These are phyloP conservation scores for Sminthopsis crassicaudata DNA, from an alignment of 2,113 vertebrate genomes.

Conservation along the genomic window DNA sequence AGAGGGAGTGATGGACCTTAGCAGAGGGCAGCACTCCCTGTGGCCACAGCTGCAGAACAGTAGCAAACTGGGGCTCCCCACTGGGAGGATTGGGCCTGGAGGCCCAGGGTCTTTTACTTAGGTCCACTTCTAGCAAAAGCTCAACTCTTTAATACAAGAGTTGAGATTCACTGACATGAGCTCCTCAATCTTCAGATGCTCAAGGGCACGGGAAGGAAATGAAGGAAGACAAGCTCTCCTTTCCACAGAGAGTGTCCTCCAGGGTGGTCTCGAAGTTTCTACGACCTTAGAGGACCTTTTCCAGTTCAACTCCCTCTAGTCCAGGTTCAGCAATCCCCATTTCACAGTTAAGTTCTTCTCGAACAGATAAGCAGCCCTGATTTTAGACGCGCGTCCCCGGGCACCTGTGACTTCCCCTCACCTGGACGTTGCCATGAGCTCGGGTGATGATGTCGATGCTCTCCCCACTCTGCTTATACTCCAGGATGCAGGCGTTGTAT, in stretches of 20 bases:
- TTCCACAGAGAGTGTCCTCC: background rate
- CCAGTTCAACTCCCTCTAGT: background rate
- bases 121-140: background rate
- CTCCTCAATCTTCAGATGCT: background rate
- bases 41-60: background rate
- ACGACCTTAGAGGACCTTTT: background rate
- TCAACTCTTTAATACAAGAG: background rate
- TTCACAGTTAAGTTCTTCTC: background rate
- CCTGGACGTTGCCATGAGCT: constrained; percentile 98
- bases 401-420: constrained; percentile 73
- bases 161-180: background rate
- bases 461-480: constrained; percentile 98
- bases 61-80: background rate
- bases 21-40: background rate
- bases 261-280: background rate
- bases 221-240: background rate
- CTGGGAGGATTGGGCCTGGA: background rate
- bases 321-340: background rate
- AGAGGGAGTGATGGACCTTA: background rate
- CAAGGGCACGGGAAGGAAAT: background rate
- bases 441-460: constrained; percentile 98
- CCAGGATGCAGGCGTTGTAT: constrained; percentile 98
- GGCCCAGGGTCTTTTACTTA: background rate
- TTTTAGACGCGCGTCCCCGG: background rate
- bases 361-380: background rate